A percentile compares a stretch with the other conserved stretches of the same genome.
Conservation (phyloP, 2,113 vertebrate genomes). For the Microtus ochrogaster region DNA sequence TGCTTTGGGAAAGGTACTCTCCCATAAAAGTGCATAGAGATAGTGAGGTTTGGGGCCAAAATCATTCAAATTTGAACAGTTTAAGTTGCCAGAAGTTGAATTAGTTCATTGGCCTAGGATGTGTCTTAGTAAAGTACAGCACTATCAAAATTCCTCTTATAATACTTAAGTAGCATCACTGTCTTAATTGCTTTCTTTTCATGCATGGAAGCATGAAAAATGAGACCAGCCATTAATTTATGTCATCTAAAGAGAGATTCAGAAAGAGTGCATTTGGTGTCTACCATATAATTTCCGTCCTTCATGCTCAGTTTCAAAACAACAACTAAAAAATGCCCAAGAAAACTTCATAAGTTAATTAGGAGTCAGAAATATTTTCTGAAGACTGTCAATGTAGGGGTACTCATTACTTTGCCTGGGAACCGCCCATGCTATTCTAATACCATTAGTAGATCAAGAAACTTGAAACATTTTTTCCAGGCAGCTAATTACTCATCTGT, state of each 20-base stretch:
- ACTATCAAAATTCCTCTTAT: conserved; percentile 59
- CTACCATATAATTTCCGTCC: conserved; percentile 75
- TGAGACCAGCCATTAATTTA: conserved; percentile 76
- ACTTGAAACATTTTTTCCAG: conserved; percentile 55
- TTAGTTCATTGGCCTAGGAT: conserved; percentile 20
- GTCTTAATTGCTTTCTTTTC: conserved; percentile 73
- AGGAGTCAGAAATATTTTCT: conserved; percentile 66
- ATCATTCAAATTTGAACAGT: conserved; percentile 55
- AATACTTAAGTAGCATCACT: conserved; percentile 72
- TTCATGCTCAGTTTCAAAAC: conserved; percentile 74
- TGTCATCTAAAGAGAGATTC: conserved; percentile 66
- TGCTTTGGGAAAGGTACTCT: conserved; percentile 64
- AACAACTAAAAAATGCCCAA: conserved; percentile 62
- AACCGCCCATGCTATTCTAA: conserved; percentile 51
- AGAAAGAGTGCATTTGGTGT: conserved; percentile 59
- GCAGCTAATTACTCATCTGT: conserved; percentile 61
- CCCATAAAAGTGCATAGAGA: conserved; percentile 38
- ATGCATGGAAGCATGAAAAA: conserved; percentile 67
- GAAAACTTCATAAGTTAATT: conserved; percentile 74
- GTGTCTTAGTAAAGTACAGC: conserved; percentile 48
- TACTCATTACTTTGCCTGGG: conserved; percentile 62
- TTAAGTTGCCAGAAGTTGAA: conserved; percentile 60
- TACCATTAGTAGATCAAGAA: conserved; percentile 67
- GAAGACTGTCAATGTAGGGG: conserved; percentile 5
- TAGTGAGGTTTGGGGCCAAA: conserved; percentile 43